Percentiles rank a stretch among this genome's conserved stretches.
Conservation (phyloP, 2,888 invertebrate species). For the Luperina testacea region DNA sequence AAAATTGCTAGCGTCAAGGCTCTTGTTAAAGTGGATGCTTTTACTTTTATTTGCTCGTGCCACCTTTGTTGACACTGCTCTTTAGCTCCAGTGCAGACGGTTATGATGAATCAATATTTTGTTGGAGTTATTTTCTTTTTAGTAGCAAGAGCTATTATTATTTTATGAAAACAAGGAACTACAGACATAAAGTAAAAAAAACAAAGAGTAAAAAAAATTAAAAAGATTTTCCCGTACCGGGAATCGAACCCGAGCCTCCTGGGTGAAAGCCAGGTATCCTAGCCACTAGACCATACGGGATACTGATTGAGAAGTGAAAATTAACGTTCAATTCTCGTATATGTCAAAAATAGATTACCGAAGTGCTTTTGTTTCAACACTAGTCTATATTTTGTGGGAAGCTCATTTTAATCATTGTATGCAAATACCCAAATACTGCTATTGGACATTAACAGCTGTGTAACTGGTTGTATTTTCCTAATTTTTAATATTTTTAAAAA, state of each 20-base stretch:
- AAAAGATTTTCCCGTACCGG: slow-evolving; percentile 91
- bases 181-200: too few species aligned
- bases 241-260: slow-evolving; percentile 94
- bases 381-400: background rate
- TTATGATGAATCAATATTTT: slow-evolving; percentile 41
- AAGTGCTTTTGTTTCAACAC: background rate
- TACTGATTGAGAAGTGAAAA: rapidly evolving
- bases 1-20: slow-evolving; percentile 45
- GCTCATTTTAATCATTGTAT: too few species aligned
- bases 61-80: slow-evolving; percentile 72
- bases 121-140: background rate
- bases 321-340: background rate
- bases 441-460: background rate
- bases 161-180: background rate
- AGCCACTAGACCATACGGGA: slow-evolving; percentile 93
- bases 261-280: slow-evolving; percentile 93
- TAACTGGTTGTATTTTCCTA: too few species aligned
- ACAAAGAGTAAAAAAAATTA: background rate
- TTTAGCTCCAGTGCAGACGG: slow-evolving; percentile 61
- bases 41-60: slow-evolving; percentile 69
- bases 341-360: background rate
- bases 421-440: background rate
- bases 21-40: slow-evolving; percentile 62
- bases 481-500: background rate
- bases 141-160: too few species aligned